Base-by-base conservation (phyloP, 2,113 vertebrate species). In the Thalassoma bifasciatum region DNA sequence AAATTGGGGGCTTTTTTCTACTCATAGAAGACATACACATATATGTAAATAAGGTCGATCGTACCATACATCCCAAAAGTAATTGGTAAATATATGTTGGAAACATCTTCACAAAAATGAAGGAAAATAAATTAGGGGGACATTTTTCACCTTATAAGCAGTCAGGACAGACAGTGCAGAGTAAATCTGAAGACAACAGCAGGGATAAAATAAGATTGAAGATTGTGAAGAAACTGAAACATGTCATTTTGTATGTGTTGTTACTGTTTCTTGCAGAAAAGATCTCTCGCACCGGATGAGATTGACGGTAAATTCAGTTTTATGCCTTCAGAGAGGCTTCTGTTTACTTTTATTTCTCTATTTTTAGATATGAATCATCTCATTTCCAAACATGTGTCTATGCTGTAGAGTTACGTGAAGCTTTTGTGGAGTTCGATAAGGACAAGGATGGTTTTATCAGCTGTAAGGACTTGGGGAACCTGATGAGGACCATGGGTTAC, bases 401-500 rank as follows among this genome's bases (percentile, higher is more conserved):
- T n/a, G 66, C 17, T 77, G 1, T 24, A 99, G 98, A 99, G 88
- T 88, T 99, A 74, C 94, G 93, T 73, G 96, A 97, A 82, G 98
- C 96, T 53, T 99, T 99, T 91, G 87, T 93, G 11, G 98, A 99
- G 83, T 99, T 99, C 72, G 98, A 98, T 86, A 98, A 98, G 85
- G 97, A 99, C 88, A 96, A 95, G 47, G 97, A 98, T 52, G 97
- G 97, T 40, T 96, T 96, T 72, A 99, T 99, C 88, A 95, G 91
- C 93, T 99, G 97, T 86, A 96, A 97, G 83, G 96, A 98, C 82
- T 91, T 99, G 93, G 97, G 98, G 19, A 98, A 99, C 88, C 95
- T 97, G 86, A 99, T 99, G 98, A 93, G 98, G 38, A 99, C 97
- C 8, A 99, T 99, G 98, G 98, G 97, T 67, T 99, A 97, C 92